Conservation (phyloP, 2,797 vertebrate species). For the Ara ararauna region DNA sequence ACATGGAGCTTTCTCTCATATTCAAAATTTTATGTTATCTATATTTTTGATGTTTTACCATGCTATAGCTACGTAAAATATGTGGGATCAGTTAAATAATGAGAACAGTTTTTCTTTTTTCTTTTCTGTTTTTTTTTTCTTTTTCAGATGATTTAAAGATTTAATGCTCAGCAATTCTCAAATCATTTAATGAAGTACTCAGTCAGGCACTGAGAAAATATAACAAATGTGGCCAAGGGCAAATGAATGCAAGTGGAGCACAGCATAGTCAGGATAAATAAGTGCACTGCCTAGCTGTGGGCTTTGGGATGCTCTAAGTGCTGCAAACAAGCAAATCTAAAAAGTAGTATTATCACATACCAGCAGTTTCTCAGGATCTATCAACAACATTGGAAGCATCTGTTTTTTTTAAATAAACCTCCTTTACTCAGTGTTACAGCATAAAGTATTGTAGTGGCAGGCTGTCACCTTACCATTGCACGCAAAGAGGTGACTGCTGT, state of each 20-base stretch:
- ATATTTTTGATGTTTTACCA: neutral
- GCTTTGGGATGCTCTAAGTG: neutral
- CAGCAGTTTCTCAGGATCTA: neutral
- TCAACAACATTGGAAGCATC: neutral
- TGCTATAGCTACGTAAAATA: neutral
- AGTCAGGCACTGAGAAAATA: neutral
- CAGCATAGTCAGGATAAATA: neutral
- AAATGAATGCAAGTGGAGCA: neutral
- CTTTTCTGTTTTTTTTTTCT: neutral
- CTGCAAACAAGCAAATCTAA: neutral
- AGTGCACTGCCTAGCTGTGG: neutral
- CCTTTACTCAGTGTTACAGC: rapidly evolving
- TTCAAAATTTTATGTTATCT: neutral
- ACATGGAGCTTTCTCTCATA: neutral
- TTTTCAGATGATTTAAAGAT: neutral
- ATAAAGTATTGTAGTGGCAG: neutral
- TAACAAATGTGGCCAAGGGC: neutral
- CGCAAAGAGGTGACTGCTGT: rapidly evolving
- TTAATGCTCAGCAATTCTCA: neutral
- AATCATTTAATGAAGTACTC: neutral
- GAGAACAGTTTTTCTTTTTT: neutral
- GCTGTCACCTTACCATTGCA: neutral
- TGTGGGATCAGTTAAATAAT: neutral
- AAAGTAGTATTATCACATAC: neutral
- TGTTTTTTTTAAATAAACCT: neutral